Evolutionary conservation across 2,888 invertebrate genomes (phyloP).

Genomic region (Notocelia uddmanniana): DNA sequence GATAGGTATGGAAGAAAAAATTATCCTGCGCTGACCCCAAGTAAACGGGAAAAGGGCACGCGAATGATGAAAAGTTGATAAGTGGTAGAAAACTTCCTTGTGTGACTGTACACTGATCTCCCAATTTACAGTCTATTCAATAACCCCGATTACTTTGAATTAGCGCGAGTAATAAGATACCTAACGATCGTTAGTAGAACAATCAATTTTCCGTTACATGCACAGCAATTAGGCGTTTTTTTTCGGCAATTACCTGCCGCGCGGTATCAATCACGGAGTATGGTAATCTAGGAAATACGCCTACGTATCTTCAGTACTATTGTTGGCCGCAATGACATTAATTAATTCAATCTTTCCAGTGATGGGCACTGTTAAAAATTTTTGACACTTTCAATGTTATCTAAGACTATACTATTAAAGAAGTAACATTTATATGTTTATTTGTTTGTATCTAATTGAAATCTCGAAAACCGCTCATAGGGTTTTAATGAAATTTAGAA

Average conservation of each 20-base stretch:
- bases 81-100: too few relatives aligned
- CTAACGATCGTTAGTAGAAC: conserved; percentile 66
- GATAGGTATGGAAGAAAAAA: too few relatives aligned
- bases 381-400: too few relatives aligned
- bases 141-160: conserved; percentile 15
- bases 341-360: background rate
- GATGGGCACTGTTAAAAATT: too few relatives aligned
- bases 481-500: too few relatives aligned
- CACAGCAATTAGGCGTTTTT: conserved; percentile 68
- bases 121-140: conserved; percentile 30
- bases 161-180: conserved; percentile 51
- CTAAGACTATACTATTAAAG: too few relatives aligned
- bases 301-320: background rate
- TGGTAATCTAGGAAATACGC: conserved; percentile 47
- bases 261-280: conserved; percentile 57
- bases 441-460: too few relatives aligned
- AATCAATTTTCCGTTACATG: conserved; percentile 62
- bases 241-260: conserved; percentile 66
- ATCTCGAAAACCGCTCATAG: too few relatives aligned
- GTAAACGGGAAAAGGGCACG: too few relatives aligned
- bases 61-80: too few relatives aligned
- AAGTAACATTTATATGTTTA: too few relatives aligned
- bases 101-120: background rate
- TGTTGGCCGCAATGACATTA: background rate
- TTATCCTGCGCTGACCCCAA: too few relatives aligned